Base-by-base conservation (phyloP, 2,888 invertebrate species). In the Gymnocheta viridis region DNA sequence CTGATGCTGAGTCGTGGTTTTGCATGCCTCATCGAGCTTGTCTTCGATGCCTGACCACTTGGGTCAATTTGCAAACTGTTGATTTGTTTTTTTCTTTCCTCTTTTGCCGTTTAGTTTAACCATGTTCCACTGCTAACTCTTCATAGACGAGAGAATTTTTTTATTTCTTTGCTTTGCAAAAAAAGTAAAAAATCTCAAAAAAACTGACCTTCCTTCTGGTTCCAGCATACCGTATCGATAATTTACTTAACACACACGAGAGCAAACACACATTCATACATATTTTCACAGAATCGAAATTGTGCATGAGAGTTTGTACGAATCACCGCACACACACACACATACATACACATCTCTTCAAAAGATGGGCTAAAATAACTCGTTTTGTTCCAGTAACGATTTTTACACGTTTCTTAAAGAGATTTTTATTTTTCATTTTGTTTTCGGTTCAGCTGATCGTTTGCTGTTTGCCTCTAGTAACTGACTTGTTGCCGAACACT, bases 281-380 rank as follows among this genome's bases (percentile, higher is more conserved):
- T 12, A 10, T 24, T 66, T 77, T 60, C 29, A 38, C n/a, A n/a
- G 51, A 27, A 49, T 69, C 35, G 27, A 47, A 49, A 58, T 69
- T 73, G 24, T 47, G 38, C 51, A 62, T 44, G 27, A 7, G 56
- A 62, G 38, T 38, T 22, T 27, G 0, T n/a, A 19, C 17, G 5
- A 4, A 9, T 17, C 41, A 44, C 2, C 62, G 6, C 6, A 32
- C 10, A 22, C 17, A 22, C 47, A 12, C 19, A 35, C 24, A 24
- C 62, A 10, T 3, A 32, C 10, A 22, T 4, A 22, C 47, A 12
- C 19, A 35, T 17, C 19, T 62, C 35, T 82, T 14, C 44, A 10
- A 60, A 77, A 77, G 84, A 84, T 84, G 81, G 67, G 77, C 81
- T 77, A 56, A 84, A 84, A 84, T 81, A 84, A 84, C 84, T 84